A percentile compares a stretch with the other conserved stretches of the same genome.
Conservation (phyloP, 2,797 vertebrate species). For the Mus minutoides region DNA sequence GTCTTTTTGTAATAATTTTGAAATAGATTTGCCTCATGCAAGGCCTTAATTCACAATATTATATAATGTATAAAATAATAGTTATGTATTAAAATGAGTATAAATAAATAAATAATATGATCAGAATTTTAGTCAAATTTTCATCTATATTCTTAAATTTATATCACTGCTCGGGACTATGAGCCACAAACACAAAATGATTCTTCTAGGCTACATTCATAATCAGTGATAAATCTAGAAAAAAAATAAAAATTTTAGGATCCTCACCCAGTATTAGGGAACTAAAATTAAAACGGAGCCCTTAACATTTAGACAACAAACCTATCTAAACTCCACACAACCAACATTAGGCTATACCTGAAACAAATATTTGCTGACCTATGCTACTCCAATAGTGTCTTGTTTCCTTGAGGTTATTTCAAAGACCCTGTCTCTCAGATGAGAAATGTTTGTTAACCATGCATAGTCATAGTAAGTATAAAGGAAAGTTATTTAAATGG, state of each 20-base stretch:
- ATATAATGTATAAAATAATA: conserved; percentile 15
- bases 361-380: conserved; percentile 27
- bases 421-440: conserved; percentile 29
- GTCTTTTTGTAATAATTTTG: conserved; percentile 46
- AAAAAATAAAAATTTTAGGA: conserved; percentile 46
- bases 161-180: neutral
- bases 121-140: conserved; percentile 58
- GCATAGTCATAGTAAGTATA: conserved; percentile 21
- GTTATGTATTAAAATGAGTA: neutral
- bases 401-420: conserved; percentile 37
- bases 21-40: conserved; percentile 56
- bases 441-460: conserved; percentile 61
- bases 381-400: neutral
- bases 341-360: neutral
- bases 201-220: conserved; percentile 14
- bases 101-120: conserved; percentile 18
- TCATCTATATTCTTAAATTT: conserved; percentile 59
- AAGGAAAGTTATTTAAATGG: conserved; percentile 62
- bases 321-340: conserved; percentile 34
- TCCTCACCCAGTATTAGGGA: neutral
- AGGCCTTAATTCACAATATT: conserved; percentile 54
- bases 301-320: conserved; percentile 37
- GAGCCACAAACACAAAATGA: conserved; percentile 11
- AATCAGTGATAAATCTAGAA: conserved; percentile 44
- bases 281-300: conserved; percentile 18